These are phyloP conservation scores for Dysmachus trigonus DNA, from an alignment of 2,888 invertebrate genomes.

Conservation along the genomic window DNA sequence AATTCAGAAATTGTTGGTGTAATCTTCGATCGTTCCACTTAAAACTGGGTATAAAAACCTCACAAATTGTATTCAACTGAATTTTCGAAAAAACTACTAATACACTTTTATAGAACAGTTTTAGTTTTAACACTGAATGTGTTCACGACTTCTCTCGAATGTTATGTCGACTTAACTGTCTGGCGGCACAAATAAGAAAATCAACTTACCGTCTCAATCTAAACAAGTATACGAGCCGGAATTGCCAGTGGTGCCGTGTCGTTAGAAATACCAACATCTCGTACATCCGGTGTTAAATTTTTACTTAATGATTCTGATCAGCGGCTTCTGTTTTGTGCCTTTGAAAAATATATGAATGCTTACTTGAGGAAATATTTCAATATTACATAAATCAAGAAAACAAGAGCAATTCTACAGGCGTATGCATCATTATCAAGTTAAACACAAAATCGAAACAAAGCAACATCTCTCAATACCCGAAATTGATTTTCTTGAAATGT, in stretches of 20 bases:
- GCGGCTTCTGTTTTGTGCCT: not conserved
- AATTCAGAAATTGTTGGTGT: not conserved
- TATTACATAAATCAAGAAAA: not conserved
- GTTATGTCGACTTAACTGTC: not conserved
- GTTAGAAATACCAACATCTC: not conserved
- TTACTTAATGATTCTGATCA: not conserved
- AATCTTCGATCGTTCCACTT: not conserved
- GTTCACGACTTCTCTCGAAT: slow-evolving; percentile 28
- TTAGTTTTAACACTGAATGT: not conserved
- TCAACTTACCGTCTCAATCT: not conserved
- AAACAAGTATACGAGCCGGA: not conserved
- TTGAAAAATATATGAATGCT: not conserved
- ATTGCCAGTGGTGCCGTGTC: not conserved
- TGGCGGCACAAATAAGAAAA: slow-evolving; percentile 1
- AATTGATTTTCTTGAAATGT: too few relatives aligned
- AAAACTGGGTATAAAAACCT: not conserved
- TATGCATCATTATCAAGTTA: too few relatives aligned
- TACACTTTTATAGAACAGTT: not conserved
- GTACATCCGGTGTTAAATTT: not conserved
- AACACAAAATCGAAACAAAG: too few relatives aligned
- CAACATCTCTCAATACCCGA: too few relatives aligned
- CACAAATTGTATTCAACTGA: not conserved
- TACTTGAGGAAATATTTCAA: not conserved
- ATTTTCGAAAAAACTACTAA: not conserved
- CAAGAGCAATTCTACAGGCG: too few relatives aligned